Evolutionary conservation across 1,140 invertebrate species (phyloP).

Genomic region (Megathymus violae): DNA sequence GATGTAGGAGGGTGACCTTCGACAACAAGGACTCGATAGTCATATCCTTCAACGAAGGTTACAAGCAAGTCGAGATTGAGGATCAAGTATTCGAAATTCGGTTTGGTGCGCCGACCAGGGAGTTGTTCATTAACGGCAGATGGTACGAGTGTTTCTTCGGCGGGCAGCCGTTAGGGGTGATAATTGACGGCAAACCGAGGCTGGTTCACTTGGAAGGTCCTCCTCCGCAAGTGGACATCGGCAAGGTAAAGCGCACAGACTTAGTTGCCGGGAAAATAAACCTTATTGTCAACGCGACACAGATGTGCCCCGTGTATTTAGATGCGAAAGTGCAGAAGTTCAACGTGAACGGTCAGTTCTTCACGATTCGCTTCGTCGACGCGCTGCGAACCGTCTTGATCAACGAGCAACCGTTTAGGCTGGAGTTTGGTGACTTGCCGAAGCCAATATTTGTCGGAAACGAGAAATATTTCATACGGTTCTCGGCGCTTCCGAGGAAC

Average conservation of each 20-base stretch:
- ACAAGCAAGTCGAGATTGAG: constrained; percentile 88
- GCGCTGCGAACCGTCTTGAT: constrained; percentile 90
- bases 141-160: constrained; percentile 97
- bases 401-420: constrained; percentile 92
- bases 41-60: constrained; percentile 89
- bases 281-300: constrained; percentile 91
- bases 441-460: constrained; percentile 92
- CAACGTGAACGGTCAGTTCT: constrained; percentile 89
- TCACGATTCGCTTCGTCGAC: constrained; percentile 92
- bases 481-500: constrained; percentile 90
- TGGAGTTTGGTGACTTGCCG: constrained; percentile 96
- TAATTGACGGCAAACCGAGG: constrained; percentile 90
- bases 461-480: constrained; percentile 92
- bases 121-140: constrained; percentile 94
- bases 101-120: constrained; percentile 95
- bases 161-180: constrained; percentile 92
- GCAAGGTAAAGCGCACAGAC: constrained; percentile 88
- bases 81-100: constrained; percentile 90
- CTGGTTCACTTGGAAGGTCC: constrained; percentile 93
- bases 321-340: constrained; percentile 94
- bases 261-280: constrained; percentile 92
- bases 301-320: constrained; percentile 91
- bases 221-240: constrained; percentile 93
- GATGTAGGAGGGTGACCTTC: constrained; percentile 86
- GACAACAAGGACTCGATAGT: constrained; percentile 89